Percentiles rank a stretch among this genome's conserved stretches.
Evolutionary conservation across 2,113 vertebrate genomes (phyloP).

Genomic region (human): GRCh38 chr7:78641501-78642000

Average conservation of each 20-base stretch:
- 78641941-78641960: neutral
- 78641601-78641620: neutral
- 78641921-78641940: neutral
- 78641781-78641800: neutral
- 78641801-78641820: neutral
- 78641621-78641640: neutral
- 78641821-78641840: neutral
- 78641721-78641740: neutral
- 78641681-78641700: neutral
- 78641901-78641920: neutral
- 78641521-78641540: neutral
- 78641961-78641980: neutral
- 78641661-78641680: neutral
- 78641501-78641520: no score
- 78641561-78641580: neutral
- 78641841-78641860: neutral
- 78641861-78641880: neutral
- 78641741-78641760: neutral
- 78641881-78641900: neutral
- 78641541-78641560: neutral
- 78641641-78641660: neutral
- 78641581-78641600: neutral
- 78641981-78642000: neutral
- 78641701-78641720: neutral
- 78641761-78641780: neutral